These are phyloP conservation scores for Trissolcus basalis DNA, from an alignment of 1,140 invertebrate species.

Conservation along the genomic window DNA sequence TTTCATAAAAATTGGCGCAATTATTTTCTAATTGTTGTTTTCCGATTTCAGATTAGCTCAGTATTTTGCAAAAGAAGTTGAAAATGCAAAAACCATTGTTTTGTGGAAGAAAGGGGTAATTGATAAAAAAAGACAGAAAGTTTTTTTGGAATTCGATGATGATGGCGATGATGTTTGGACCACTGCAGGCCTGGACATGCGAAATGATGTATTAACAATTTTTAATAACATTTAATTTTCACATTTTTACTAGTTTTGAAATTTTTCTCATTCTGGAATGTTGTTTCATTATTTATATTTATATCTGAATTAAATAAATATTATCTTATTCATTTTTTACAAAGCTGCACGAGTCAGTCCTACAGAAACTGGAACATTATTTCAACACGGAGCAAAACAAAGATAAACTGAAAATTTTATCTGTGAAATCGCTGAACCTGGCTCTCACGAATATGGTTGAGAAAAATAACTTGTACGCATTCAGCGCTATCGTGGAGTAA, in stretches of 20 bases:
- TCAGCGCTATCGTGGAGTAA: slow-evolving; percentile 1
- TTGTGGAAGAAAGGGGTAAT: slow-evolving; percentile 16
- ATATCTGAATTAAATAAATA: too few species aligned
- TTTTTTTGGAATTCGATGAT: slow-evolving; percentile 26
- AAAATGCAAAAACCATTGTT: slow-evolving; percentile 15
- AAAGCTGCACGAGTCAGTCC: slow-evolving; percentile 14
- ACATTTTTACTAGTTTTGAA: background rate
- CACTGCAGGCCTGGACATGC: slow-evolving; percentile 6
- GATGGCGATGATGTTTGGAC: slow-evolving; percentile 30
- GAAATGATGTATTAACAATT: slow-evolving; percentile 18
- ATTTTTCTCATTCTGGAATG: background rate
- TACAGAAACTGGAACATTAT: slow-evolving; percentile 11
- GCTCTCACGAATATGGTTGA: slow-evolving; percentile 10
- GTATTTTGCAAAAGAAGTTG: slow-evolving; percentile 9
- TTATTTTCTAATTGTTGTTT: too few species aligned
- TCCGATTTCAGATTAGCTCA: background rate
- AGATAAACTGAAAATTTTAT: slow-evolving; percentile 27
- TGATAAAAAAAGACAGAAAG: background rate
- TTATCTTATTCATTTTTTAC: too few species aligned
- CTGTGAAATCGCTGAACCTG: slow-evolving; percentile 3
- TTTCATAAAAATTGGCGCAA: too few species aligned
- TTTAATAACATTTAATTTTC: slow-evolving; percentile 2
- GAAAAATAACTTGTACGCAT: slow-evolving; percentile 12
- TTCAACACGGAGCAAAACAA: slow-evolving; percentile 26
- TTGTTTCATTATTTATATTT: too few species aligned